Percentiles rank a stretch among this genome's conserved stretches.
These are phyloP conservation scores for Hirtodrosophila duncani DNA, from an alignment of 2,888 invertebrate species.

Conservation along the genomic window DNA sequence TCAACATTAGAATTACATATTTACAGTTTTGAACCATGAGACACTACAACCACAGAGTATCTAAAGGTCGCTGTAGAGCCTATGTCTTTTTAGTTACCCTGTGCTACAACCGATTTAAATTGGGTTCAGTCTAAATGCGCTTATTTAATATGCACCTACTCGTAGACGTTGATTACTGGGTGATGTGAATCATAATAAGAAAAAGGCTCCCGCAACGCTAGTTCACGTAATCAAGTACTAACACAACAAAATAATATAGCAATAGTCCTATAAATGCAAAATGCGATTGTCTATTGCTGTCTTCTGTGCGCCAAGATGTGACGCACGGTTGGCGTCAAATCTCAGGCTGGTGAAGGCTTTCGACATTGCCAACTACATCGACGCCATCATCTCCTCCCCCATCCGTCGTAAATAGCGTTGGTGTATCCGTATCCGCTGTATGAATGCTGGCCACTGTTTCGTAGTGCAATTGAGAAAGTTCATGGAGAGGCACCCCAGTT, in stretches of 20 bases:
- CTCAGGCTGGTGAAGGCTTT: neutral
- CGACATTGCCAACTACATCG: slow-evolving; percentile 43
- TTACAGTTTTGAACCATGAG: too few species aligned
- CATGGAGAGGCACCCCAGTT: neutral
- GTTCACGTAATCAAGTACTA: slow-evolving; percentile 18
- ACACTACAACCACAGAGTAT: too few species aligned
- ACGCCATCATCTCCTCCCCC: slow-evolving; percentile 22
- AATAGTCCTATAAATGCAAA: slow-evolving; percentile 36
- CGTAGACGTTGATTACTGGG: too few species aligned
- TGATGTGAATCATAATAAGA: too few species aligned
- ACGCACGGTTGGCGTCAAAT: slow-evolving; percentile 45
- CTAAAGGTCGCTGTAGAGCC: too few species aligned
- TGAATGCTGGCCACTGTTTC: slow-evolving; percentile 4
- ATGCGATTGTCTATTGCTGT: slow-evolving; percentile 1
- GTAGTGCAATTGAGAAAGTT: neutral
- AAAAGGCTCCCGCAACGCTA: too few species aligned
- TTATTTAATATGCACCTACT: too few species aligned
- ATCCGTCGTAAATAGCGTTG: neutral
- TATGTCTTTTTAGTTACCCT: too few species aligned
- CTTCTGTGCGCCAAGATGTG: slow-evolving; percentile 19
- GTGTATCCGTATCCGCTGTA: slow-evolving; percentile 7
- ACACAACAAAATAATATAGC: slow-evolving; percentile 31
- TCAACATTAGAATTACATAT: too few species aligned
- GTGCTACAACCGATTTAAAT: too few species aligned
- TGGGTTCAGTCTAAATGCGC: too few species aligned